A percentile compares a stretch with the other conserved stretches of the same genome.
phyloP scores from a whole-genome alignment of 1,140 invertebrate genomes.

The Rhopalosiphum padi region DNA sequence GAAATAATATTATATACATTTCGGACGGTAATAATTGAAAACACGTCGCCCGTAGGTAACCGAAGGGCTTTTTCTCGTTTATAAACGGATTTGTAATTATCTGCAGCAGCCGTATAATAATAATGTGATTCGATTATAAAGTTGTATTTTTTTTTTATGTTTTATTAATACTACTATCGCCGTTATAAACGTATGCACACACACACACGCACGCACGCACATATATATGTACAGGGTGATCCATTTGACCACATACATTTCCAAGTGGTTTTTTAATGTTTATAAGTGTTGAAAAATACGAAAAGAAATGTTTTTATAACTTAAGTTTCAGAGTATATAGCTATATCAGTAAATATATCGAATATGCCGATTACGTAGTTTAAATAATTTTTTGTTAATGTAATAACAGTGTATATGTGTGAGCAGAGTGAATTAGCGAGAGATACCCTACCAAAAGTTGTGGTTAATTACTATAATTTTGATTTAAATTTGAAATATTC shows the following conservation, averaged over 20 bases:
- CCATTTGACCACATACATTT: neutral
- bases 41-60: slow-evolving; percentile 49
- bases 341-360: too few species aligned
- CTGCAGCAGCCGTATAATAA: slow-evolving; percentile 20
- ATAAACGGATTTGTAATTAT: slow-evolving; percentile 30
- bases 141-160: slow-evolving; percentile 5
- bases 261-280: neutral
- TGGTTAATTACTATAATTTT: too few species aligned
- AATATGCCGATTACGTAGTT: too few species aligned
- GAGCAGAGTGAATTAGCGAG: neutral
- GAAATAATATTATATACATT: slow-evolving; percentile 32
- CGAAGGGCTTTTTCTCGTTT: slow-evolving; percentile 20
- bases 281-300: neutral
- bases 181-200: neutral
- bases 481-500: neutral
- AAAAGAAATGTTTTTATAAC: too few species aligned
- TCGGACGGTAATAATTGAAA: slow-evolving; percentile 45
- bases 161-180: neutral
- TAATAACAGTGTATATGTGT: neutral
- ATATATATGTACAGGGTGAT: neutral
- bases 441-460: too few species aligned
- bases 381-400: too few species aligned
- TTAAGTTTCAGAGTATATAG: too few species aligned
- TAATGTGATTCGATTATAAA: slow-evolving; percentile 28
- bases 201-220: too few species aligned